These are phyloP conservation scores for Rallus limicola DNA, from an alignment of 2,113 vertebrate genomes.

Conservation along the genomic window DNA sequence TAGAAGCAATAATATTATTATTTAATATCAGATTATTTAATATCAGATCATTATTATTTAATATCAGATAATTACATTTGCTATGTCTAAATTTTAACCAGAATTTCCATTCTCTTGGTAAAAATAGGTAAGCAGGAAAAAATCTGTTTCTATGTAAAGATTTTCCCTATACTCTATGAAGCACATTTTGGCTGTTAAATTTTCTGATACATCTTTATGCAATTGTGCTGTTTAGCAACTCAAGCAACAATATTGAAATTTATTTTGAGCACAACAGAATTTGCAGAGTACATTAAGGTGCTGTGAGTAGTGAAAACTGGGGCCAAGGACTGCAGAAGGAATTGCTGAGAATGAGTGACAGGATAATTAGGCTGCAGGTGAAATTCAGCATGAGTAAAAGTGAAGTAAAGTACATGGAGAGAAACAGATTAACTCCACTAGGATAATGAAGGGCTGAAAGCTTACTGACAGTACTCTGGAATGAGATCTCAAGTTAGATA, in stretches of 20 bases:
- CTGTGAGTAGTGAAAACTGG: neutral
- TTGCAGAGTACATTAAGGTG: neutral
- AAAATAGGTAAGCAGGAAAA: neutral
- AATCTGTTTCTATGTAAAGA: neutral
- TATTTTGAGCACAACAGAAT: neutral
- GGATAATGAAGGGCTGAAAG: neutral
- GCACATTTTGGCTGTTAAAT: neutral
- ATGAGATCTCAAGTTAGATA: neutral
- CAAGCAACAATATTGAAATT: neutral
- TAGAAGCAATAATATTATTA: neutral
- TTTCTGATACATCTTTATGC: neutral
- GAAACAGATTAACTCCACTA: neutral
- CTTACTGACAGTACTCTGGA: neutral
- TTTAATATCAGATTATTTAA: neutral
- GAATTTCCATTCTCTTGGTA: neutral
- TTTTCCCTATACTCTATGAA: neutral
- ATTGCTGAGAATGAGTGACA: neutral
- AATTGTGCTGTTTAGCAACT: neutral
- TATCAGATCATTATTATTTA: neutral
- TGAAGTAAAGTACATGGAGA: neutral
- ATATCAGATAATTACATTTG: rapidly evolving
- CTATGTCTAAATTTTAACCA: neutral
- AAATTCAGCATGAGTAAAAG: neutral
- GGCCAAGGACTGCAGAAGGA: neutral
- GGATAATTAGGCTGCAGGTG: neutral